These are phyloP conservation scores for Acanthornis magna DNA, from an alignment of 2,797 vertebrate species.

Conservation along the genomic window DNA sequence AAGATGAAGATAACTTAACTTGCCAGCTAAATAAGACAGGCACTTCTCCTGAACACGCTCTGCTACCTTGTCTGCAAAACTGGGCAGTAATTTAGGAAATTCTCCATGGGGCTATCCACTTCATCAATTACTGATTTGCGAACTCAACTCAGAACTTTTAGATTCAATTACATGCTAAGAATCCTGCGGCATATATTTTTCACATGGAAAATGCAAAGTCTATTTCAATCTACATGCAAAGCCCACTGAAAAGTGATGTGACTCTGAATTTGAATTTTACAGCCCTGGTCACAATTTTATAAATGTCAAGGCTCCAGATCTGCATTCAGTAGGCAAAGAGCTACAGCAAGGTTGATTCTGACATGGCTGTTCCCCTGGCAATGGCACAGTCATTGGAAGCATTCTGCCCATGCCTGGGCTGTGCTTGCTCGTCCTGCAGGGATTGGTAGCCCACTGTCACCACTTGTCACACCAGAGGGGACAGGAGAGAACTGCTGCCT, in stretches of 20 bases:
- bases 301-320: background rate
- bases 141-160: background rate
- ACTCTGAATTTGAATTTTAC: background rate
- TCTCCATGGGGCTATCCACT: background rate
- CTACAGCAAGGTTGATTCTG: background rate
- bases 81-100: background rate
- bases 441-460: background rate
- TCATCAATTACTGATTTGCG: background rate
- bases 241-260: background rate
- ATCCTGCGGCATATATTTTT: background rate
- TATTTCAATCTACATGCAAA: background rate
- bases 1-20: background rate
- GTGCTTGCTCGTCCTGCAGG: background rate
- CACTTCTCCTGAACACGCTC: background rate
- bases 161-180: background rate
- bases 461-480: background rate
- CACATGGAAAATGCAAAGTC: background rate
- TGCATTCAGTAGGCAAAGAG: background rate
- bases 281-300: background rate
- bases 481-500: background rate
- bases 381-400: background rate
- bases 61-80: background rate
- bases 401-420: accelerated
- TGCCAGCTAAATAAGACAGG: background rate
- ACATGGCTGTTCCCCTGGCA: background rate